Conservation (phyloP, 2,113 vertebrate genomes). For the Philantomba maxwellii region DNA sequence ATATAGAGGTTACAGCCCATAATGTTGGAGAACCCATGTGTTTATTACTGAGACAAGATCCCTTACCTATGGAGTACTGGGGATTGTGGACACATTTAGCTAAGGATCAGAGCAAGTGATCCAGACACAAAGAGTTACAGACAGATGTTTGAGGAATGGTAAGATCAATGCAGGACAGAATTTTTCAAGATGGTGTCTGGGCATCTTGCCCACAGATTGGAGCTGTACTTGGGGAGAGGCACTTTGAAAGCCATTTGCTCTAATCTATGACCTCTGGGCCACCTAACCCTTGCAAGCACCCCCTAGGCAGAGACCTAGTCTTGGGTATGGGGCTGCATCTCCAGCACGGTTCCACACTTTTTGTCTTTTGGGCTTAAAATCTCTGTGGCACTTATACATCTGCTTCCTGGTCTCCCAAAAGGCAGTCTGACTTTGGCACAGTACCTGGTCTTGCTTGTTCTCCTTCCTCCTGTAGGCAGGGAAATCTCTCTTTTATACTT, state of each 20-base stretch:
- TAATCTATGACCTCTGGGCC: background rate
- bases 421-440: background rate
- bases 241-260: background rate
- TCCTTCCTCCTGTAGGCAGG: background rate
- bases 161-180: background rate
- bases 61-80: background rate
- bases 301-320: background rate
- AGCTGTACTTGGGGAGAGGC: background rate
- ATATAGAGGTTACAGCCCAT: background rate
- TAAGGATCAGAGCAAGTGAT: background rate
- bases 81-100: background rate
- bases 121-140: background rate
- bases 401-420: background rate
- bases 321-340: background rate
- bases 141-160: background rate
- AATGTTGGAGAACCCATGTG: background rate
- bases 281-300: background rate
- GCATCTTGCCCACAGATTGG: background rate
- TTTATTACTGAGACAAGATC: background rate
- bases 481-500: background rate
- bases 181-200: background rate
- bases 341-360: background rate
- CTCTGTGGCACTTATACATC: background rate
- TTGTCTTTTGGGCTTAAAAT: background rate
- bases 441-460: background rate